phyloP scores from a whole-genome alignment of 2,888 invertebrate species.

The Ochropleura leucogaster region DNA sequence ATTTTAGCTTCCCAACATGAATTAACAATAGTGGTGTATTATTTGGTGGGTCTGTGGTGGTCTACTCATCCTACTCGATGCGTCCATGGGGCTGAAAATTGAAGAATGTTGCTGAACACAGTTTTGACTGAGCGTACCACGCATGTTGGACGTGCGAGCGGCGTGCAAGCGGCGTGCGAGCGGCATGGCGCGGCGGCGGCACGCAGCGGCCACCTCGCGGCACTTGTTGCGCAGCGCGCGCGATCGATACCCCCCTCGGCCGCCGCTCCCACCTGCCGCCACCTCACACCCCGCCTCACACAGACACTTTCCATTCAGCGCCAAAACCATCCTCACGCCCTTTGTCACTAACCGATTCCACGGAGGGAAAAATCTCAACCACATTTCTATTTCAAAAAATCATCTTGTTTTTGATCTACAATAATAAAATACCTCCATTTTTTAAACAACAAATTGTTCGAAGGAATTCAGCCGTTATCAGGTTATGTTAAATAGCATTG shows the following conservation, averaged over 20 bases:
- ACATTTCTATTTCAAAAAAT: constrained; percentile 28
- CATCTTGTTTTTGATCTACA: constrained; percentile 4
- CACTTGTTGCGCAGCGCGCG: constrained; percentile 87
- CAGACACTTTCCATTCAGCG: constrained; percentile 71
- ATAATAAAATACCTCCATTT: constrained; percentile 8
- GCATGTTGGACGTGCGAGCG: background rate
- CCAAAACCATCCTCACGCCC: constrained; percentile 63
- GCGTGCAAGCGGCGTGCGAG: background rate
- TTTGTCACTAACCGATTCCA: constrained; percentile 64
- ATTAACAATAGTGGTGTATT: background rate
- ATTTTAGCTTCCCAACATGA: background rate
- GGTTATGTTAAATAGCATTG: constrained; percentile 71
- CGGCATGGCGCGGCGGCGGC: constrained; percentile 29
- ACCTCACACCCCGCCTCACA: constrained; percentile 50
- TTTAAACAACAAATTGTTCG: constrained; percentile 25
- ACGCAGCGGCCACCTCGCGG: constrained; percentile 62
- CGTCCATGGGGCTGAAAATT: background rate
- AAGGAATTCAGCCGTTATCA: constrained; percentile 21
- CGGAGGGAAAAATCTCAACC: constrained; percentile 44
- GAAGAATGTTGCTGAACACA: background rate
- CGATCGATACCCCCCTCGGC: constrained; percentile 80
- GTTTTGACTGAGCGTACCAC: background rate
- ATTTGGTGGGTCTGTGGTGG: background rate
- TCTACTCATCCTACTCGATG: background rate
- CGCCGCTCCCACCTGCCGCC: constrained; percentile 67